These are phyloP conservation scores for Onychomys leucogaster DNA, from an alignment of 2,797 vertebrate genomes.

Conservation along the genomic window DNA sequence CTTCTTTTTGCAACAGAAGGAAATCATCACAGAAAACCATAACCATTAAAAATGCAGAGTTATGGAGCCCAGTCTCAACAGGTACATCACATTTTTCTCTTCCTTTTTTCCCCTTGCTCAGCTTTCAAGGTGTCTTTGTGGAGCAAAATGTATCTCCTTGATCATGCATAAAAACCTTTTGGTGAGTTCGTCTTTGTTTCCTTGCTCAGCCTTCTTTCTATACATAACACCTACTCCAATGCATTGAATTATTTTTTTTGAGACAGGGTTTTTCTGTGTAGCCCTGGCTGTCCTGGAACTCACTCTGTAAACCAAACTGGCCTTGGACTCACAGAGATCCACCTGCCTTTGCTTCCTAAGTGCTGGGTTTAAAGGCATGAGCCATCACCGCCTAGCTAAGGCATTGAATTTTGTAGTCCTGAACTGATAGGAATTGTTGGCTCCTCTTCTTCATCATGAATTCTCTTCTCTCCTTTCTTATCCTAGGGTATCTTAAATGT, in stretches of 20 bases:
- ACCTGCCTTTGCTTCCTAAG: too few species aligned
- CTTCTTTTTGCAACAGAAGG: not conserved
- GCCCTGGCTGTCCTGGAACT: too few species aligned
- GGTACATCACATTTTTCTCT: not conserved
- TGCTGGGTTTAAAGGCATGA: too few species aligned
- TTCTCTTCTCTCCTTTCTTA: not conserved
- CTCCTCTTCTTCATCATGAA: not conserved
- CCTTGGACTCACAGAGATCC: too few species aligned
- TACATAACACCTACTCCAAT: too few species aligned
- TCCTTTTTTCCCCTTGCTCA: not conserved
- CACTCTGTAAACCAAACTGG: too few species aligned
- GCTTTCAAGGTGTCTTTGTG: not conserved
- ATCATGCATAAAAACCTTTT: not conserved
- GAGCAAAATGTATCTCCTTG: not conserved
- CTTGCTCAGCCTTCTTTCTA: not conserved
- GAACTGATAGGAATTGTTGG: not conserved
- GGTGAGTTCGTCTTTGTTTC: not conserved
- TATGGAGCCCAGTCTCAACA: not conserved
- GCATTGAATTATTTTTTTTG: not conserved
- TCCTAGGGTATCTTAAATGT: not conserved
- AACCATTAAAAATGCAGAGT: not conserved
- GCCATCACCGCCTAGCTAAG: not conserved
- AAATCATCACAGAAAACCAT: not conserved
- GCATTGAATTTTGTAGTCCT: not conserved
- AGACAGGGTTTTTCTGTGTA: too few species aligned